phyloP scores from a whole-genome alignment of 2,888 invertebrate genomes.

The Coelopa pilipes region DNA sequence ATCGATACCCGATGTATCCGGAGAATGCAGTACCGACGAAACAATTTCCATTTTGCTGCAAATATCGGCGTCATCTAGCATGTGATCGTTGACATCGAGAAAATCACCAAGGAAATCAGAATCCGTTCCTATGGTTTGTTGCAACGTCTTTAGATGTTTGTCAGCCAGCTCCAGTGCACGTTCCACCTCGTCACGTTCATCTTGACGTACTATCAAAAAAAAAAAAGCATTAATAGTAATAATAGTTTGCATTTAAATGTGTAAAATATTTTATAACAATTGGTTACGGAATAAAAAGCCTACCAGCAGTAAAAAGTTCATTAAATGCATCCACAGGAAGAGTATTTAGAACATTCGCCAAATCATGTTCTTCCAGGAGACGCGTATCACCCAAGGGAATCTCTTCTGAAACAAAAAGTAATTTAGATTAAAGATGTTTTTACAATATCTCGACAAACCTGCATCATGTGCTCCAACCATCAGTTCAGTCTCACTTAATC shows the following conservation, averaged over 20 bases:
- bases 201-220: conserved; percentile 69
- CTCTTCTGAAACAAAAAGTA: conserved; percentile 65
- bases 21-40: conserved; percentile 57
- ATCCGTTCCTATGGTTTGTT: conserved; percentile 70
- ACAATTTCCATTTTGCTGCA: conserved; percentile 53
- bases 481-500: conserved; percentile 72
- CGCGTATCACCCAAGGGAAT: conserved; percentile 69
- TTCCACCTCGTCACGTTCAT: conserved; percentile 89
- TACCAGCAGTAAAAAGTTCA: conserved; percentile 81
- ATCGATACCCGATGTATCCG: conserved; percentile 61
- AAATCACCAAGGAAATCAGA: conserved; percentile 63
- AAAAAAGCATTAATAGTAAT: neutral
- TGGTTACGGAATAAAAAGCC: conserved; percentile 44
- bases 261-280: neutral
- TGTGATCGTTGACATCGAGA: conserved; percentile 63
- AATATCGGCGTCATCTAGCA: conserved; percentile 60
- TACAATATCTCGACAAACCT: conserved; percentile 52
- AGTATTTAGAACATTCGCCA: conserved; percentile 81
- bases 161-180: conserved; percentile 84
- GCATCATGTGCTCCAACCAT: conserved; percentile 68
- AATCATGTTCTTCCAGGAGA: conserved; percentile 78
- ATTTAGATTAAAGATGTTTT: neutral
- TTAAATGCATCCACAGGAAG: conserved; percentile 85
- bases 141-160: conserved; percentile 77
- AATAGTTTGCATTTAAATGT: neutral